Conservation (phyloP, 1,140 invertebrate genomes). For the Bombus superbus region DNA sequence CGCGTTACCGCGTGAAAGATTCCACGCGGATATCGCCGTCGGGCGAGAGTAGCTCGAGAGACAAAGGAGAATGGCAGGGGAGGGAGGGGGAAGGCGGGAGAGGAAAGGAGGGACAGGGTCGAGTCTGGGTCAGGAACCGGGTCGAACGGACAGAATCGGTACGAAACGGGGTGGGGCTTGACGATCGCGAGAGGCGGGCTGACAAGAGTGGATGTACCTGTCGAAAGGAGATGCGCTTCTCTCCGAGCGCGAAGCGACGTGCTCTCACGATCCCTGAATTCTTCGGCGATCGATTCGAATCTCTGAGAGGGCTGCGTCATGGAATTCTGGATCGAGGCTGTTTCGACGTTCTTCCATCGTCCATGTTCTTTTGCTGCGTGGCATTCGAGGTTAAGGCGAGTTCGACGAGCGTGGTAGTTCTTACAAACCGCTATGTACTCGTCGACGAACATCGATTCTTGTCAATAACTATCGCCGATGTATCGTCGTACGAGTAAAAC, state of each 20-base stretch:
- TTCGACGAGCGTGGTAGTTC: background rate
- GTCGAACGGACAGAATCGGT: slow-evolving; percentile 6
- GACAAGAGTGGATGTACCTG: slow-evolving; percentile 58
- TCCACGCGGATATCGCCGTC: slow-evolving; percentile 11
- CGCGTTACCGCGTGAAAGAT: background rate
- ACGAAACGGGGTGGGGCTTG: background rate
- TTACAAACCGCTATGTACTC: background rate
- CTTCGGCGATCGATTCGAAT: slow-evolving; percentile 50
- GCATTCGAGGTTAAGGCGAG: background rate
- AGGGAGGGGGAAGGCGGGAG: too few species aligned
- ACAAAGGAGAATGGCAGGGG: background rate
- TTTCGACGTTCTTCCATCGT: background rate
- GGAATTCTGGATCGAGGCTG: slow-evolving; percentile 17
- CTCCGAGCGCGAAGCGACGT: slow-evolving; percentile 49
- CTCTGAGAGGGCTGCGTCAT: slow-evolving; percentile 36
- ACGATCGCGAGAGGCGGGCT: slow-evolving; percentile 37
- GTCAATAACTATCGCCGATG: too few species aligned
- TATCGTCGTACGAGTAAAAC: too few species aligned
- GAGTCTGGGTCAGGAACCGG: background rate
- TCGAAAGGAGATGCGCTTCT: slow-evolving; percentile 58
- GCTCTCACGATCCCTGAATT: slow-evolving; percentile 55
- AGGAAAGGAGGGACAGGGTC: background rate
- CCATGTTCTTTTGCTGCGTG: background rate
- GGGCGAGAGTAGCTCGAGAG: slow-evolving; percentile 5
- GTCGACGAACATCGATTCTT: too few species aligned